These are phyloP conservation scores for Crematogaster levior DNA, from an alignment of 2,888 invertebrate species.

Conservation along the genomic window DNA sequence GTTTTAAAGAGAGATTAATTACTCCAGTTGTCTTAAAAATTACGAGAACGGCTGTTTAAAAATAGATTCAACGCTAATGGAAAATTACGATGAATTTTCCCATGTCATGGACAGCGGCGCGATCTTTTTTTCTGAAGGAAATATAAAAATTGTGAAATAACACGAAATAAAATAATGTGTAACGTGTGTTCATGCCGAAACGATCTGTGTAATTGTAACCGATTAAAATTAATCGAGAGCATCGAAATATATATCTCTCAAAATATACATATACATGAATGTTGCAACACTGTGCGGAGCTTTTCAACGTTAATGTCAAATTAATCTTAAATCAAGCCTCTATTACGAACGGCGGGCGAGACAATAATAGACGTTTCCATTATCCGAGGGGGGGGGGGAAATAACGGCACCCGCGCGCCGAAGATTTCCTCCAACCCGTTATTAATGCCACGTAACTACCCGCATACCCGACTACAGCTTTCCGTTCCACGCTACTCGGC, in stretches of 20 bases:
- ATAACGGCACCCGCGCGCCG: slow-evolving; percentile 8
- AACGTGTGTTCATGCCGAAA: not conserved
- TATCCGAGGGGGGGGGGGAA: slow-evolving; percentile 15
- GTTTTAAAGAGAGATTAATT: slow-evolving; percentile 33
- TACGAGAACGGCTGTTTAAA: slow-evolving; percentile 24
- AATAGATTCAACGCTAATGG: slow-evolving; percentile 44
- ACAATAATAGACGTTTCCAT: not conserved
- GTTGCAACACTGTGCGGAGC: not conserved
- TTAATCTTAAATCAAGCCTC: slow-evolving; percentile 4
- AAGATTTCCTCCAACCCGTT: slow-evolving; percentile 12
- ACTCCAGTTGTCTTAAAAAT: slow-evolving; percentile 34
- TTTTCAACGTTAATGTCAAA: not conserved
- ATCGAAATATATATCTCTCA: not conserved
- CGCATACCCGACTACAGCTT: slow-evolving; percentile 63
- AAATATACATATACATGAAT: not conserved
- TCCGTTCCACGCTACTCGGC: slow-evolving; percentile 58
- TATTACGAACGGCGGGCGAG: not conserved
- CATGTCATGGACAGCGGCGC: not conserved
- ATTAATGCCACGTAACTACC: slow-evolving; percentile 48
- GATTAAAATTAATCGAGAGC: slow-evolving; percentile 9
- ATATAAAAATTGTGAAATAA: not conserved
- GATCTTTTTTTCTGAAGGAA: not conserved
- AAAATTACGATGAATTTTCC: slow-evolving; percentile 28
- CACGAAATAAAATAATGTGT: not conserved
- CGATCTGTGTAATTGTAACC: not conserved